Evolutionary conservation across 2,797 vertebrate species (phyloP), one percentile per base, ranked within the genome.

Genomic region (Forpus xanthops): DNA sequence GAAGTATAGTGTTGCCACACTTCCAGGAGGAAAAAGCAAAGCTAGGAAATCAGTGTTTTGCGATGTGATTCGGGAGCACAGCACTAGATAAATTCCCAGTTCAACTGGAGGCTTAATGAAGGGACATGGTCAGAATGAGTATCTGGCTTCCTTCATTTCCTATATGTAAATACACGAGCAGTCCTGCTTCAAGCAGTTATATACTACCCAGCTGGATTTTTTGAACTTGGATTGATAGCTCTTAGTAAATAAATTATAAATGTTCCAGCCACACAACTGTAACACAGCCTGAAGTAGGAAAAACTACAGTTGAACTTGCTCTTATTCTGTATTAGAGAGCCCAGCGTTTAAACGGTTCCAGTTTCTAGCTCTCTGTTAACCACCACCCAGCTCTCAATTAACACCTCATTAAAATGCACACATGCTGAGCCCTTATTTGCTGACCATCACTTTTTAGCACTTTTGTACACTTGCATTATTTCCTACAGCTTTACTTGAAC

Each of bases 201-300:
- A 80, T 83, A 93, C 49, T 35, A 78, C 53, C 52, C 92, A 71
- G 94, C 87, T 94, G 93, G 1, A 77, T 87, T 89, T 92, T 91
- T 82, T 89, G 65, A 94, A 94, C 72, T 77, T 58, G 7, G 20
- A 87, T n/a, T 52, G 89, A 96, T 95, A 94, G 68, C 77, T 96
- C n/a, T 78, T 47, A 76, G 65, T 42, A 81, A 96, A 92, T 85
- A 68, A 83, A 85, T 61, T 87, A 61, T 24, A 90, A 93, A 73
- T 78, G 68, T 71, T 95, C 47, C 81, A 89, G 84, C 31, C 49
- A 65, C 64, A 84, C 61, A 91, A 89, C 24, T 75, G 39, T 62
- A 96, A 78, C 53, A 76, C 61, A 89, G 53, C 18, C 35, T 58
- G 33, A 74, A 52, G 60, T 24, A 77, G 52, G 66, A 76, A 94